Evolutionary conservation across 2,797 vertebrate genomes (phyloP).

Genomic region (Emys orbicularis): DNA sequence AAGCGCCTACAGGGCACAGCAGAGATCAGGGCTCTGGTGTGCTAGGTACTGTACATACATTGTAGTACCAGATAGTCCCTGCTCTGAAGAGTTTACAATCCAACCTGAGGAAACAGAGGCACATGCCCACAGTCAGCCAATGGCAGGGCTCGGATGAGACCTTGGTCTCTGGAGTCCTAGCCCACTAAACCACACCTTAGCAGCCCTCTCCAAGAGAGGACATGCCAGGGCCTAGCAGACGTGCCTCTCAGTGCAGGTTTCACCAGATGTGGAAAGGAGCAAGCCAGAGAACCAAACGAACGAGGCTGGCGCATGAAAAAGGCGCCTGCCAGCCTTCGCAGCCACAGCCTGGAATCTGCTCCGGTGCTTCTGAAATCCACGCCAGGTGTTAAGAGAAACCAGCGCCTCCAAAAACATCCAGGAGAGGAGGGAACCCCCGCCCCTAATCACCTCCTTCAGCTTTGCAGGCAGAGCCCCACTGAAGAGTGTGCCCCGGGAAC

Average conservation of each 20-base stretch:
- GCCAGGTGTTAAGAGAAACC: neutral
- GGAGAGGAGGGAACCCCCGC: neutral
- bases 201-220: neutral
- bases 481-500: constrained; percentile 32
- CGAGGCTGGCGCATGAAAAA: neutral
- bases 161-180: neutral
- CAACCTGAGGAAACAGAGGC: neutral
- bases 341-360: neutral
- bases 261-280: neutral
- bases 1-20: neutral
- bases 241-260: neutral
- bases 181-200: neutral
- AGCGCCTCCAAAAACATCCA: neutral
- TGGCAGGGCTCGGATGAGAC: neutral
- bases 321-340: neutral
- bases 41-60: neutral
- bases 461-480: constrained; percentile 21
- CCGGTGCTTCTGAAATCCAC: neutral
- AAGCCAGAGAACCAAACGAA: neutral
- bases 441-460: constrained; percentile 12
- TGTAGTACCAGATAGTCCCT: neutral
- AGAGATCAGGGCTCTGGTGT: neutral
- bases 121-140: neutral
- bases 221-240: neutral
- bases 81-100: neutral